phyloP scores from a whole-genome alignment of 1,140 invertebrate genomes.

The Helicoverpa zea region DNA sequence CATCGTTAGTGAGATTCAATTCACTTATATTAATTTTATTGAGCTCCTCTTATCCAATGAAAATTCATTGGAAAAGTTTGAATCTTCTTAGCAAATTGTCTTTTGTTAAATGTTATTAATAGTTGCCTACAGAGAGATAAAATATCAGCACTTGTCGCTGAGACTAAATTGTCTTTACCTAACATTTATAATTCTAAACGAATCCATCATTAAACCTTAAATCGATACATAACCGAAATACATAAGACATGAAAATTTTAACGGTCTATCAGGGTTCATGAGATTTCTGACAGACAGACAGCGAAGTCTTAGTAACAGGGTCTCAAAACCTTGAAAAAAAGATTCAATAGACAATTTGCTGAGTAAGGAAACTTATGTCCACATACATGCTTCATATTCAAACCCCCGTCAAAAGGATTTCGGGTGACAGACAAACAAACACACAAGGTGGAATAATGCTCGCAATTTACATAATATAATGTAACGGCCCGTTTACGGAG shows the following conservation, averaged over 20 bases:
- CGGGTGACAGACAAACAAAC: conserved; percentile 59
- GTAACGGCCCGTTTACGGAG: conserved; percentile 35
- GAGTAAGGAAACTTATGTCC: not conserved
- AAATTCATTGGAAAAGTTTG: conserved; percentile 5
- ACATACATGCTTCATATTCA: conserved; percentile 46
- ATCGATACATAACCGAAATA: too few species aligned
- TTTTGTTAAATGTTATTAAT: not conserved
- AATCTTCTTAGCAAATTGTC: not conserved
- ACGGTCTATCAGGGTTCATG: too few species aligned
- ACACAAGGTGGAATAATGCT: conserved; percentile 54
- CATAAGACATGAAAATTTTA: too few species aligned
- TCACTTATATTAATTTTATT: conserved; percentile 6
- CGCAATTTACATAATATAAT: conserved; percentile 58
- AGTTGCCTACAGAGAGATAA: not conserved
- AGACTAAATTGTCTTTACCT: too few species aligned
- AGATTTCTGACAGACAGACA: too few species aligned
- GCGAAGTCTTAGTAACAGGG: not conserved
- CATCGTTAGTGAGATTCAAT: too few species aligned
- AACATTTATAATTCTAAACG: too few species aligned
- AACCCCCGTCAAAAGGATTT: conserved; percentile 64
- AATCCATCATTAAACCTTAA: not conserved
- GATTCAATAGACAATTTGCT: not conserved
- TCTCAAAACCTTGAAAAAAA: not conserved
- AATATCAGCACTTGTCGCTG: conserved; percentile 1
- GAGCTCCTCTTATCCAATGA: not conserved